Percentiles rank a stretch among this genome's conserved stretches.
Evolutionary conservation across 2,113 vertebrate species (phyloP).

Genomic region (Percopsis transmontana): DNA sequence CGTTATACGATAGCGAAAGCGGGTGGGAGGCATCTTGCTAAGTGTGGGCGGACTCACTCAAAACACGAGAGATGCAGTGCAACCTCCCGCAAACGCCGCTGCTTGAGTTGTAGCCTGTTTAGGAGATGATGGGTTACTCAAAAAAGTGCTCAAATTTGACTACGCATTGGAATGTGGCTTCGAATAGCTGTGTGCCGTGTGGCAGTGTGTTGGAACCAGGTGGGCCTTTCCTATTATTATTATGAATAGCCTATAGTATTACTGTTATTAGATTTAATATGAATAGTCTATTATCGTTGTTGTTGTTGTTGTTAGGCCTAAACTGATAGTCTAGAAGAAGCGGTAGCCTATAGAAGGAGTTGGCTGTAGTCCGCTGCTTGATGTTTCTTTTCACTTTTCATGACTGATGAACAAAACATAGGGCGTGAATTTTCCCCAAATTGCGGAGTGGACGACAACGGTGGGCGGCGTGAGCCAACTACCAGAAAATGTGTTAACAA

Average conservation of each 20-base stretch:
- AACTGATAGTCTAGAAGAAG: too few species aligned
- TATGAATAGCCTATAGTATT: slow-evolving; percentile 1
- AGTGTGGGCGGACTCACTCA: too few species aligned
- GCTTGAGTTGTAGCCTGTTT: not conserved
- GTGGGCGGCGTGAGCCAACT: rapidly evolving
- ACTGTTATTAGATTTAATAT: not conserved
- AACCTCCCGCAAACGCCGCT: not conserved
- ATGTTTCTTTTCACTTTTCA: not conserved
- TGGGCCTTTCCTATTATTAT: not conserved
- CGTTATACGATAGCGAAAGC: too few species aligned
- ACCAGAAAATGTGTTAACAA: rapidly evolving
- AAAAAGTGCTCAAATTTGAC: rapidly evolving
- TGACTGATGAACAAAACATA: slow-evolving; percentile 7
- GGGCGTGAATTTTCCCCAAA: slow-evolving; percentile 45
- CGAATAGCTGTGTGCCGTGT: not conserved
- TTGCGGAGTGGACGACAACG: slow-evolving; percentile 51
- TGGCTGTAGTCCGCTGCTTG: too few species aligned
- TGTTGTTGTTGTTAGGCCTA: not conserved
- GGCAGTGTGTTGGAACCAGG: slow-evolving; percentile 6
- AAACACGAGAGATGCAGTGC: too few species aligned
- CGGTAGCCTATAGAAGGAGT: too few species aligned
- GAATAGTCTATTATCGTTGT: not conserved
- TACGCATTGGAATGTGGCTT: rapidly evolving
- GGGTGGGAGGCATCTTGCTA: too few species aligned
- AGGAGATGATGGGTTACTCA: slow-evolving; percentile 14